These are phyloP conservation scores for Ceramica pisi DNA, from an alignment of 2,888 invertebrate species.

Conservation along the genomic window DNA sequence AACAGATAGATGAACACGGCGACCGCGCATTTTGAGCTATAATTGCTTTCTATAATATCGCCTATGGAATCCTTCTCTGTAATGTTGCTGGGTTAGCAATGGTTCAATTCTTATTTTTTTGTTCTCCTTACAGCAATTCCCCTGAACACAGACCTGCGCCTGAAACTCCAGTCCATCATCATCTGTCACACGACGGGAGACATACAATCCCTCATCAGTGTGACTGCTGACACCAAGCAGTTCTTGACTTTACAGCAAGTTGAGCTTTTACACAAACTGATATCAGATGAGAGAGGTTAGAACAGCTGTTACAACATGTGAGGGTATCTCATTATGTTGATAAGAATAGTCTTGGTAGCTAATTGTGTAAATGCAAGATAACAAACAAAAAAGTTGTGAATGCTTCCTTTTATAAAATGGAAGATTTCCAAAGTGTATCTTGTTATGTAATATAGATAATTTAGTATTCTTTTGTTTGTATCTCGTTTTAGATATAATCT, in stretches of 20 bases:
- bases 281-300: slow-evolving; percentile 67
- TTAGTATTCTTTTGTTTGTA: slow-evolving; percentile 45
- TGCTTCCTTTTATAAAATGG: neutral
- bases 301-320: neutral
- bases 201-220: slow-evolving; percentile 75
- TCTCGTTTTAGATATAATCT: slow-evolving; percentile 40
- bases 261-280: slow-evolving; percentile 77
- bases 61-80: too few relatives aligned
- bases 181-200: slow-evolving; percentile 78
- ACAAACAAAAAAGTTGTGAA: neutral
- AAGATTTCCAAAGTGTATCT: slow-evolving; percentile 1
- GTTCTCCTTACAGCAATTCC: slow-evolving; percentile 76
- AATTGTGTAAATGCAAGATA: slow-evolving; percentile 13
- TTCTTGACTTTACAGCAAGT: slow-evolving; percentile 78
- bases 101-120: neutral
- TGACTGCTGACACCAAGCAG: slow-evolving; percentile 77
- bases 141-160: slow-evolving; percentile 78
- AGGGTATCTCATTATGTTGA: slow-evolving; percentile 2
- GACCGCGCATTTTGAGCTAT: too few relatives aligned
- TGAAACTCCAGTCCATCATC: slow-evolving; percentile 85
- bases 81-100: too few relatives aligned
- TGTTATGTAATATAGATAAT: slow-evolving; percentile 13
- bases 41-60: too few relatives aligned
- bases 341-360: slow-evolving; percentile 8
- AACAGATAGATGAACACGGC: too few relatives aligned